Evolutionary conservation across 2,888 invertebrate genomes (phyloP).

Genomic region (Mystacides longicornis): DNA sequence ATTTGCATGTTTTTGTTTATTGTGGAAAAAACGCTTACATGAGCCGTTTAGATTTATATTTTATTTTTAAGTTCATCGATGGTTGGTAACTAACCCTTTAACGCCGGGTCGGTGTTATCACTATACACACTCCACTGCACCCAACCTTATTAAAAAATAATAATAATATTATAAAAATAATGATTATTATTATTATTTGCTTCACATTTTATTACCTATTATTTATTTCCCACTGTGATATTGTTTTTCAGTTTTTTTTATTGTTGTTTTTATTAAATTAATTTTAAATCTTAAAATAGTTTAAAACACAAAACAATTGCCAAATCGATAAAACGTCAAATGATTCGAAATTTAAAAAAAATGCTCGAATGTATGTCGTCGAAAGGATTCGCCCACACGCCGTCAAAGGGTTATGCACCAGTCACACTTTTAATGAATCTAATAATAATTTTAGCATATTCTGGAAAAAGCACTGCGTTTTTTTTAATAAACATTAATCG

Average conservation of each 20-base stretch:
- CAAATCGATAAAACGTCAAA: background rate
- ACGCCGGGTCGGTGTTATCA: slow-evolving; percentile 23
- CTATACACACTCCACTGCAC: slow-evolving; percentile 20
- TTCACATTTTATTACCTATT: slow-evolving; percentile 7
- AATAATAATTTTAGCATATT: background rate
- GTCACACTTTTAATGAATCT: background rate
- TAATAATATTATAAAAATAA: background rate
- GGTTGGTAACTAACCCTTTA: slow-evolving; percentile 26
- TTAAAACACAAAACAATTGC: slow-evolving; percentile 1
- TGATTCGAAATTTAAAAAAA: background rate
- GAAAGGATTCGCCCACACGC: slow-evolving; percentile 14
- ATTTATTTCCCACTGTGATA: slow-evolving; percentile 2
- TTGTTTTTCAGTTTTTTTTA: slow-evolving; percentile 23
- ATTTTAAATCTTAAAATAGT: background rate
- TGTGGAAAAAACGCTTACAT: slow-evolving; percentile 22
- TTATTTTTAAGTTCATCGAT: slow-evolving; percentile 23
- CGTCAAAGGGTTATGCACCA: slow-evolving; percentile 24
- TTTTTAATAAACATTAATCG: background rate
- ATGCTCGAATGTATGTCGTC: background rate
- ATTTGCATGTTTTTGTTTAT: slow-evolving; percentile 18
- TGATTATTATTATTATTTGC: slow-evolving; percentile 15
- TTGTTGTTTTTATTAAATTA: too few relatives aligned
- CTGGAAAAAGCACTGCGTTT: background rate
- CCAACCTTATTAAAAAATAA: background rate
- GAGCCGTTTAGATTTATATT: slow-evolving; percentile 16